Evolutionary conservation across 2,113 vertebrate genomes (phyloP), one percentile per base, ranked within the genome.

Genomic region (Sebastes fasciatus): DNA sequence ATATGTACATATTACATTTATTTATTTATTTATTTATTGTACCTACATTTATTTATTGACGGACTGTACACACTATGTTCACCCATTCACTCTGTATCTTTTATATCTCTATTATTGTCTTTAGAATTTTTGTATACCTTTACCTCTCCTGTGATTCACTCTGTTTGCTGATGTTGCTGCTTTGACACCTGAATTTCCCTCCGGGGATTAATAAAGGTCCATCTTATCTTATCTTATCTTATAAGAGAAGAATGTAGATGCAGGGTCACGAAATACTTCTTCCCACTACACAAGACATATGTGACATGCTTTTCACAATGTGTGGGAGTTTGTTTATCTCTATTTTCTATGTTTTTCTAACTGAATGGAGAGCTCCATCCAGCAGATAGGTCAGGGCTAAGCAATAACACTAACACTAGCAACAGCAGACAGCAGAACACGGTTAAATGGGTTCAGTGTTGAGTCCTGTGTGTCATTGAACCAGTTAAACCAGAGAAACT

Each of bases 271-370:
- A 75, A 86, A 86, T 73, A 48, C 62, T 46, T 69, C 54, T 64
- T 88, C 43, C 40, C 1, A 19, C 26, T 40, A 40, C 43, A 80
- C 45, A 88, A 84, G 43, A 73, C 80, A 72, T 46, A 58, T 51
- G 67, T 21, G 61, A 73, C 34, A 71, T 13, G 63, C 40, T 46
- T 80, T 52, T 74, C 13, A 1, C 58, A 43, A 5, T 48, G 52
- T 16, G 48, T 77, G 5, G 40, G 74, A 64, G 83, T 60, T 60
- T 77, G 68, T 45, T 78, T 74, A 76, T 83, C 58, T 87, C 26
- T 86, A 21, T 26, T 89, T 80, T 80, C 46, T 52, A 49, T 85
- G 82, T 84, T 83, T 88, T n/a, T 73, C 57, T 66, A 21, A 65
- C 43, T 71, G 65, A 64, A 82, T 71, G 51, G 49, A 42, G 21